A percentile compares a stretch with the other conserved stretches of the same genome.
These are phyloP conservation scores for Macrobrachium rosenbergii DNA, from an alignment of 1,140 invertebrate species.

Conservation along the genomic window DNA sequence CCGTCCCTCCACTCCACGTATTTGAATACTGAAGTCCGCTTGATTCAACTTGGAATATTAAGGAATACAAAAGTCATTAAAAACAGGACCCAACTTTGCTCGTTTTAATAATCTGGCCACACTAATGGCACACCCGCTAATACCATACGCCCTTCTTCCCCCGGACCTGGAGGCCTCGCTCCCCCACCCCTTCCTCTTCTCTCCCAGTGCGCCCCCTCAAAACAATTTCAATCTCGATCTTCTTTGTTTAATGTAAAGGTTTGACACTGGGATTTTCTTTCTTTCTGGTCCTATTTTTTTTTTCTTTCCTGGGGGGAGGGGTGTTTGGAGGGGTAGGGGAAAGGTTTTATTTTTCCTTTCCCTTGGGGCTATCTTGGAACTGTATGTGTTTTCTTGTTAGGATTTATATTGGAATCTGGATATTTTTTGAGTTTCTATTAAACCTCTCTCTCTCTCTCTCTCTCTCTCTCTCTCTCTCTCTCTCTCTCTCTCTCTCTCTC, in stretches of 20 bases:
- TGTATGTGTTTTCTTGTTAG: too few relatives aligned
- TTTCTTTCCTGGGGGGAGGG: too few relatives aligned
- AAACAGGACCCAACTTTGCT: conserved; percentile 63
- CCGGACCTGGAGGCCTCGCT: too few relatives aligned
- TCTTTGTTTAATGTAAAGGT: conserved; percentile 45
- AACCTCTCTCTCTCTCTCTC: too few relatives aligned
- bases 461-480: too few relatives aligned
- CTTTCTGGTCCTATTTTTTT: background rate
- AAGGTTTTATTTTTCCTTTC: too few relatives aligned
- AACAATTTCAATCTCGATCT: conserved; percentile 54
- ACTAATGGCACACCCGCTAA: conserved; percentile 58
- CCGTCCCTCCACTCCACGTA: conserved; percentile 26
- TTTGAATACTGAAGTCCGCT: conserved; percentile 58
- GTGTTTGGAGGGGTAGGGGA: too few relatives aligned
- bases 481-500: too few relatives aligned
- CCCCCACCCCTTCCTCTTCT: too few relatives aligned
- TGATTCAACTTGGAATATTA: conserved; percentile 63
- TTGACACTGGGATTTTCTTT: conserved; percentile 3
- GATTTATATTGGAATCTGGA: too few relatives aligned
- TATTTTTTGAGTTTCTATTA: too few relatives aligned
- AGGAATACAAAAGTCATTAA: conserved; percentile 63
- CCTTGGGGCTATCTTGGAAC: too few relatives aligned
- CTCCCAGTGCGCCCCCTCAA: conserved; percentile 24
- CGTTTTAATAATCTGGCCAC: conserved; percentile 61
- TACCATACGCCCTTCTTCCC: conserved; percentile 13